Evolutionary conservation across 2,888 invertebrate species (phyloP).

Genomic region (Pristionchus arcanus): DNA sequence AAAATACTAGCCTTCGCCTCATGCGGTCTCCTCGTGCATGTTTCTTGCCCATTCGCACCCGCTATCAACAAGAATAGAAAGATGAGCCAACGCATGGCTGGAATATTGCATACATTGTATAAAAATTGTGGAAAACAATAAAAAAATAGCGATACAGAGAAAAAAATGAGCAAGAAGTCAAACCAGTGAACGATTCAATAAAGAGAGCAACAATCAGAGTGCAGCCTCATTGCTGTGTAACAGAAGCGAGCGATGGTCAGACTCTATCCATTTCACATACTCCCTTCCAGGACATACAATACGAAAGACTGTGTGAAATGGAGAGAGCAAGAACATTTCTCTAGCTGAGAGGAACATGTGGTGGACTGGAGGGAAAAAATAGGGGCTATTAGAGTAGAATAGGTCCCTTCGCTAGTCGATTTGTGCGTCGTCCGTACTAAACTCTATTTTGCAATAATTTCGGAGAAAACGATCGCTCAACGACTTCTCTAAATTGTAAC

Average conservation of each 20-base stretch:
- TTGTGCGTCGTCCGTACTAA: neutral
- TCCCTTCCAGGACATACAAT: neutral
- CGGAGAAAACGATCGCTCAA: neutral
- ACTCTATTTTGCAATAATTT: neutral
- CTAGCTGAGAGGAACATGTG: neutral
- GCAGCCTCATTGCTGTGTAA: neutral
- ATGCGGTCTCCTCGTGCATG: constrained; percentile 66
- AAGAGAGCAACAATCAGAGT: constrained; percentile 8
- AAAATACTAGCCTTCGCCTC: constrained; percentile 62
- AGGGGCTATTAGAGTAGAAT: neutral
- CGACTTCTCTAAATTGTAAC: neutral
- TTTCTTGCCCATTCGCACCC: neutral
- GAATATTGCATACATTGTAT: neutral
- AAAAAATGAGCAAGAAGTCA: too few relatives aligned
- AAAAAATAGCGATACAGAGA: neutral
- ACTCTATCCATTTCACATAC: neutral
- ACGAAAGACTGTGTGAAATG: neutral
- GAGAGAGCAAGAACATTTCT: neutral
- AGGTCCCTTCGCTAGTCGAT: neutral
- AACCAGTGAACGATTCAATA: neutral
- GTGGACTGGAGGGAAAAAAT: neutral
- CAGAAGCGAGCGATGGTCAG: neutral
- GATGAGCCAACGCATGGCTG: constrained; percentile 33
- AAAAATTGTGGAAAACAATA: neutral
- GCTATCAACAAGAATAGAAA: neutral